These are phyloP conservation scores for Laterallus jamaicensis DNA, from an alignment of 2,113 vertebrate genomes.

Conservation along the genomic window DNA sequence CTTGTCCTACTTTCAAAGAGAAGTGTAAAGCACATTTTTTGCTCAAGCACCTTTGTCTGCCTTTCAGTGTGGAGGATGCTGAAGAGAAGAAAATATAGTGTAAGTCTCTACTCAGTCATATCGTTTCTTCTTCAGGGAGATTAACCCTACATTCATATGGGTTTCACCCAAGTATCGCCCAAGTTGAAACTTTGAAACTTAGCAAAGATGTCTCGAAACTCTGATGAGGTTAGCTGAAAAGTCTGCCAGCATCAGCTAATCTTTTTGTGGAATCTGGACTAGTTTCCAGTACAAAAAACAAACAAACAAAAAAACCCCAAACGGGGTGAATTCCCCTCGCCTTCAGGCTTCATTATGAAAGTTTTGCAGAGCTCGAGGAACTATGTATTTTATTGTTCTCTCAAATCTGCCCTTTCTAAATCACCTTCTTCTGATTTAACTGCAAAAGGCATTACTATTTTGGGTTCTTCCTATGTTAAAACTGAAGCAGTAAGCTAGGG, in stretches of 20 bases:
- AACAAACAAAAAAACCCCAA: neutral
- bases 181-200: neutral
- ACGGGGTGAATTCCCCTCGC: constrained; percentile 30
- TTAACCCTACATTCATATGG: neutral
- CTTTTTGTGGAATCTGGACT: constrained; percentile 50
- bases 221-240: constrained; percentile 28
- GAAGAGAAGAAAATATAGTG: neutral
- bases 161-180: neutral
- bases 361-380: constrained; percentile 44
- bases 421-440: constrained; percentile 80
- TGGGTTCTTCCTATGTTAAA: constrained; percentile 79
- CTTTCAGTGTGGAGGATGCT: neutral
- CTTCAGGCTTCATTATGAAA: constrained; percentile 52
- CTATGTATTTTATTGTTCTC: constrained; percentile 67
- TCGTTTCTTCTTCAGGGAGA: neutral
- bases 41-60: neutral
- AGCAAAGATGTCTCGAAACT: neutral
- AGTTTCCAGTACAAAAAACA: neutral
- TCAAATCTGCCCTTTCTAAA: constrained; percentile 76
- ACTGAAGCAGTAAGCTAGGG: constrained; percentile 79
- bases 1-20: neutral
- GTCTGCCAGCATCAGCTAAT: constrained; percentile 38
- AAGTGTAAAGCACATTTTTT: neutral
- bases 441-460: constrained; percentile 84
- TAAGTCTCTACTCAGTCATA: neutral